Percentiles rank a stretch among this genome's conserved stretches.
Conservation (phyloP, 1,140 invertebrate genomes). For the Amphibalanus amphitrite region DNA sequence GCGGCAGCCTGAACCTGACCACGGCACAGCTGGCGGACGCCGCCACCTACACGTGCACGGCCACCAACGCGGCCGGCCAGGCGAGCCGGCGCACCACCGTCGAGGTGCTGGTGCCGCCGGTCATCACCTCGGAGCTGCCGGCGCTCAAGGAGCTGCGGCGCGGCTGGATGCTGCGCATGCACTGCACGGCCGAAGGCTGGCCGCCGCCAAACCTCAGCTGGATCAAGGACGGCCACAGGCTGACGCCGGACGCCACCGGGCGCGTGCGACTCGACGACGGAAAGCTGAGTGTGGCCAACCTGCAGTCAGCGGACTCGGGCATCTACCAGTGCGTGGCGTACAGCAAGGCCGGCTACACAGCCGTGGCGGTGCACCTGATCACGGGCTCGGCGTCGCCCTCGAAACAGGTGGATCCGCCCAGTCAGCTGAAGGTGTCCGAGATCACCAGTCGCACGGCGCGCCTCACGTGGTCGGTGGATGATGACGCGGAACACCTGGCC, state of each 20-base stretch:
- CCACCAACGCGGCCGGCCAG: constrained; percentile 29
- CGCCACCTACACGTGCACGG: constrained; percentile 40
- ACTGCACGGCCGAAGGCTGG: constrained; percentile 44
- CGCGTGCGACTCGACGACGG: constrained; percentile 30
- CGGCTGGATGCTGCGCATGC: constrained; percentile 46
- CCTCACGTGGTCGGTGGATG: constrained; percentile 16
- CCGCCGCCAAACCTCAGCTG: constrained; percentile 43
- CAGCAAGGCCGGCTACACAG: constrained; percentile 43
- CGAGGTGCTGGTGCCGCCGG: background rate
- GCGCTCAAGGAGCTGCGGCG: constrained; percentile 20
- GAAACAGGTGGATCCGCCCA: no score
- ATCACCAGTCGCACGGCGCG: constrained; percentile 16
- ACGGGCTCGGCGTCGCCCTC: no score
- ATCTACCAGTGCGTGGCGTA: constrained; percentile 56
- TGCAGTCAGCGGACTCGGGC: constrained; percentile 45
- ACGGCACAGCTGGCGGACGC: constrained; percentile 29
- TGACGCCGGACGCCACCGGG: constrained; percentile 27
- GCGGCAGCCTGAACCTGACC: constrained; percentile 28
- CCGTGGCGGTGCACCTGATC: constrained; percentile 28
- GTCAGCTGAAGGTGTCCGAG: constrained; percentile 15
- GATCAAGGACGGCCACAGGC: constrained; percentile 37
- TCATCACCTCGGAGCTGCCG: constrained; percentile 24
- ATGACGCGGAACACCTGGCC: background rate
- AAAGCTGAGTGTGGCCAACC: constrained; percentile 31
- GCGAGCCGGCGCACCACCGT: no score